Percentiles rank a stretch among this genome's conserved stretches.
Evolutionary conservation across 2,888 invertebrate genomes (phyloP).

Genomic region (Gari tellinella): DNA sequence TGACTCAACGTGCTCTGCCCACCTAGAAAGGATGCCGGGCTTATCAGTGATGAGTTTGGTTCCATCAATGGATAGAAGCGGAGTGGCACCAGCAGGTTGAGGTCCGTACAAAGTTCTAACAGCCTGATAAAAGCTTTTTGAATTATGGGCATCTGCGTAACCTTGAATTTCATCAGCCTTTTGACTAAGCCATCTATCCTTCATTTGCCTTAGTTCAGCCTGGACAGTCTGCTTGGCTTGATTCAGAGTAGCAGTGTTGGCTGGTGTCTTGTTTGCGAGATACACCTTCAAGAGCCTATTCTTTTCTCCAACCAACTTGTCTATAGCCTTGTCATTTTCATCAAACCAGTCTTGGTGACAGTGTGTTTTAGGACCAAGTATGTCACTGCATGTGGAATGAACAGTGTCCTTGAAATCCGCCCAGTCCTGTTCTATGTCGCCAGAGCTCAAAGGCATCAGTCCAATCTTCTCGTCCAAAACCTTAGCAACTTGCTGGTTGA

Average conservation of each 20-base stretch:
- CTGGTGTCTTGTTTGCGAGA: no score
- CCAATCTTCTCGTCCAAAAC: background rate
- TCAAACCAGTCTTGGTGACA: conserved; percentile 4
- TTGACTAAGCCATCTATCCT: conserved; percentile 19
- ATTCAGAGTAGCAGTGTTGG: no score
- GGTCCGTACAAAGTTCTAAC: conserved; percentile 5
- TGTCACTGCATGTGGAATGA: no score
- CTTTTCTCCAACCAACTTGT: no score
- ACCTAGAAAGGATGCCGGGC: no score
- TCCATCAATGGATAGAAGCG: background rate
- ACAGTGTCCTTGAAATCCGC: no score
- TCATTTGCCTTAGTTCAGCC: conserved; percentile 4
- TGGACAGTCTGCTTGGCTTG: no score
- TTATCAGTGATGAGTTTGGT: no score
- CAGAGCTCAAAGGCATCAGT: background rate
- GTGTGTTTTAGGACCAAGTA: background rate
- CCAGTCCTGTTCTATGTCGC: background rate
- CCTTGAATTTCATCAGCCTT: conserved; percentile 26
- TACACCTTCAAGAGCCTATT: no score
- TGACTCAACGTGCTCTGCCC: no score
- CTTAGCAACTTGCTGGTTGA: background rate
- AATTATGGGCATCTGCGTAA: conserved; percentile 8
- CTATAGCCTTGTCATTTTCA: background rate
- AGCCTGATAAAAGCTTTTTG: conserved; percentile 3
- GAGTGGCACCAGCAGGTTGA: conserved; percentile 4